A percentile compares a stretch with the other conserved stretches of the same genome.
Conservation (phyloP, 2,113 vertebrate species). For the Onychorhynchus coronatus region DNA sequence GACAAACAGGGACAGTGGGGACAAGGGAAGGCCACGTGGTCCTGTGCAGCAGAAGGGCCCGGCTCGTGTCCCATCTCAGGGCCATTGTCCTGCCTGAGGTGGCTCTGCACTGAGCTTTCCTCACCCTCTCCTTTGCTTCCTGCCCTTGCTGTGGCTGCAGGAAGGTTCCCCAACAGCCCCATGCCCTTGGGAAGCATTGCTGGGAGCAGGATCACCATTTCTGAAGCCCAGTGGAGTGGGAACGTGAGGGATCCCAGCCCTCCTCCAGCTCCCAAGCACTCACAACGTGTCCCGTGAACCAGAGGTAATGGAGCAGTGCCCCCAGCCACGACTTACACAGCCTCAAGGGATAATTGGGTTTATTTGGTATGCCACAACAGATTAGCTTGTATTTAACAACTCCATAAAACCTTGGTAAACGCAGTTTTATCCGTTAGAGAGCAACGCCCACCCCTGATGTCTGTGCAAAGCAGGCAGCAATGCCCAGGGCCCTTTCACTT, state of each 20-base stretch:
- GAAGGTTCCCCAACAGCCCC: neutral
- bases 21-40: fast-evolving
- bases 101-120: neutral
- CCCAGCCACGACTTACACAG: neutral
- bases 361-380: conserved; percentile 7
- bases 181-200: neutral
- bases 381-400: neutral
- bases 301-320: conserved; percentile 23
- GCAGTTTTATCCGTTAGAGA: neutral
- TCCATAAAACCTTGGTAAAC: neutral
- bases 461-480: neutral
- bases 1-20: neutral
- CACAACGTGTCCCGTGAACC: conserved; percentile 39
- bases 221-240: neutral
- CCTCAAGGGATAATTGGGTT: neutral
- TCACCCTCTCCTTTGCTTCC: neutral
- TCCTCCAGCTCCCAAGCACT: neutral
- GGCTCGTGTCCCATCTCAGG: fast-evolving
- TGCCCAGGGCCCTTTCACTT: neutral
- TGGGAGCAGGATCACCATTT: neutral
- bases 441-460: neutral
- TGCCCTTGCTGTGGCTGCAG: fast-evolving
- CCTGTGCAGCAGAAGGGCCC: fast-evolving
- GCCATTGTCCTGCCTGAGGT: fast-evolving
- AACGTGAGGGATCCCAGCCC: neutral